Base-by-base conservation (phyloP, 2,797 vertebrate species). In the Coregonus ussuriensis region DNA sequence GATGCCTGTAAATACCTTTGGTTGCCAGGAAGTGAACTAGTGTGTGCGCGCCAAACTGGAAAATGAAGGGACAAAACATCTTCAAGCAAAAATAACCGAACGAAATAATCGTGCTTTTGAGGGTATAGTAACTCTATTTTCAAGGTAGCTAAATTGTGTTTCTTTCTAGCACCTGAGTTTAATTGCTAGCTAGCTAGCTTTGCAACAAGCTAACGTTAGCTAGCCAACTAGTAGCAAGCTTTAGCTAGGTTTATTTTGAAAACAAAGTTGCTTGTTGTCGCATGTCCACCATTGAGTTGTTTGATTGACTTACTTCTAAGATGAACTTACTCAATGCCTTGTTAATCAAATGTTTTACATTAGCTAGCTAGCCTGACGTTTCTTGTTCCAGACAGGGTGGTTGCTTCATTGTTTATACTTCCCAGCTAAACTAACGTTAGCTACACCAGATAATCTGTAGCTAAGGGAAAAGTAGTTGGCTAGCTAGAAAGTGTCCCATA, bases 11-110 rank as follows among this genome's bases (percentile, higher is more conserved):
- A 79, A 83, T 87, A 80, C 75, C 81, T 14, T 74, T 71, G 83
- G 77, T 62, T 52, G 80, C 73, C 91, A 92, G 92, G 92, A 94
- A 94, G 93, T 91, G 86, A 75, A 86, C 54, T 74, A 71, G 78
- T 77, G 59, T 74, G 54, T 83, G 51, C 47, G n/a, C 25, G 25
- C 33, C 63, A 79, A 56, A n/a, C 80, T 80, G 80, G 87, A 89
- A 77, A 83, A 91, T 89, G 89, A 91, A 74, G 67, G 85, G 25
- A 71, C 85, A 77, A 82, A 77, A 72, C 79, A 1, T 67, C 72
- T 72, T 74, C 5, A 51, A 79, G 47, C 11, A 47, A 37, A 35
- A 71, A 71, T 63, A 63, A 77, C 9, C 0, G 69, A 72, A 75
- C 76, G 76, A 73, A 62, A 78, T 79, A 76, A 77, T 72, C 16